Conservation (phyloP, 2,797 vertebrate genomes). For the Iguana delicatissima region DNA sequence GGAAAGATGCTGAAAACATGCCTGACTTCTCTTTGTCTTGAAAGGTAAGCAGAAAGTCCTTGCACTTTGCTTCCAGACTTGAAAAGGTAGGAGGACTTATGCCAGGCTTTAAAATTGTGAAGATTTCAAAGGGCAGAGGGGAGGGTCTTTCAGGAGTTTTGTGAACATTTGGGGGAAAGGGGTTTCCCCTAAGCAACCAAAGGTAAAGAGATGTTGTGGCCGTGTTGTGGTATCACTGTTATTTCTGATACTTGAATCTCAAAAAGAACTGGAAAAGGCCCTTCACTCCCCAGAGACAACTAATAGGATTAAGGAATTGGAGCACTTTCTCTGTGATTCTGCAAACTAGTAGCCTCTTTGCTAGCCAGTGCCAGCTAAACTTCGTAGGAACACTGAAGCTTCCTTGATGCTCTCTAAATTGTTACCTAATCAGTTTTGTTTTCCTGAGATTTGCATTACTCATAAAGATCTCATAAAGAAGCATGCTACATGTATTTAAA, state of each 20-base stretch:
- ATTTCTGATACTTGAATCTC: neutral
- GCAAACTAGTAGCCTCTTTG: neutral
- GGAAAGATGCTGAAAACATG: neutral
- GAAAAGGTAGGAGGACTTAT: neutral
- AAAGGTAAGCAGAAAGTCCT: neutral
- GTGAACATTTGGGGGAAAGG: neutral
- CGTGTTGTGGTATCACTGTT: neutral
- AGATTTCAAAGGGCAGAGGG: neutral
- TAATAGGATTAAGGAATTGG: neutral
- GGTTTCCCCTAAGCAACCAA: neutral
- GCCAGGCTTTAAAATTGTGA: neutral
- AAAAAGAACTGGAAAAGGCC: neutral
- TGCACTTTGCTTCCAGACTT: no score
- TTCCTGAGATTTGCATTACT: neutral
- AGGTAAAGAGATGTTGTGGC: neutral
- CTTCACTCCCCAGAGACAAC: neutral
- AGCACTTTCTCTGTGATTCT: neutral
- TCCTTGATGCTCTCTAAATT: neutral
- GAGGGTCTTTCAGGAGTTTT: neutral
- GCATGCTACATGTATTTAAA: neutral
- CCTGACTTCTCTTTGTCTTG: neutral
- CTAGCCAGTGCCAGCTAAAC: no score
- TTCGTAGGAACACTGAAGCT: neutral
- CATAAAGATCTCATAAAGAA: neutral
- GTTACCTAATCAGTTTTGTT: neutral